Evolutionary conservation across 2,888 invertebrate species (phyloP).

Genomic region (Apantesis nais): DNA sequence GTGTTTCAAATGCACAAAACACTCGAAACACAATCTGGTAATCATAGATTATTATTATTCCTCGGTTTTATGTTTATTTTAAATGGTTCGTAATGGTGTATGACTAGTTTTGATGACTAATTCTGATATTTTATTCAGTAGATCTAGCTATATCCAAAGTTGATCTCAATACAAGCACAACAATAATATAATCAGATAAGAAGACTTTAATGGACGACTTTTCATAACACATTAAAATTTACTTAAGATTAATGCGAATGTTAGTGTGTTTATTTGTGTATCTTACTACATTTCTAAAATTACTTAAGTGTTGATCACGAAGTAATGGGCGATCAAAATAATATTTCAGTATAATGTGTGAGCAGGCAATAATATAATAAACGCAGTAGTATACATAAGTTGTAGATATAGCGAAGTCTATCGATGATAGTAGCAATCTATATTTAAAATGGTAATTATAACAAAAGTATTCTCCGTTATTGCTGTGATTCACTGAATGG

Average conservation of each 20-base stretch:
- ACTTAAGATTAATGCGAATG: not conserved
- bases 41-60: not conserved
- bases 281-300: not conserved
- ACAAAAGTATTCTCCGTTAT: not conserved
- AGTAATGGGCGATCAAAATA: not conserved
- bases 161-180: not conserved
- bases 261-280: not conserved
- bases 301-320: not conserved
- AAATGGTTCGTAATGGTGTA: too few species aligned
- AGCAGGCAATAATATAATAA: not conserved
- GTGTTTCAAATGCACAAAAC: not conserved
- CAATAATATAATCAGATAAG: not conserved
- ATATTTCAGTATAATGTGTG: not conserved
- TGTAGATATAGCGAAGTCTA: too few species aligned
- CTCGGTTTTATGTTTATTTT: too few species aligned
- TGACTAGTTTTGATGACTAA: too few species aligned
- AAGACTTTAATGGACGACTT: not conserved
- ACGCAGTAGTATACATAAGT: not conserved
- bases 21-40: too few species aligned
- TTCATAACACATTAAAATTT: not conserved
- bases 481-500: not conserved
- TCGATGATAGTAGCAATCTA: not conserved
- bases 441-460: not conserved
- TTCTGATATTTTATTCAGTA: too few species aligned
- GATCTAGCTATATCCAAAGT: not conserved